Base-by-base conservation (phyloP, 2,888 invertebrate species). In the Pogonocherus hispidulus region DNA sequence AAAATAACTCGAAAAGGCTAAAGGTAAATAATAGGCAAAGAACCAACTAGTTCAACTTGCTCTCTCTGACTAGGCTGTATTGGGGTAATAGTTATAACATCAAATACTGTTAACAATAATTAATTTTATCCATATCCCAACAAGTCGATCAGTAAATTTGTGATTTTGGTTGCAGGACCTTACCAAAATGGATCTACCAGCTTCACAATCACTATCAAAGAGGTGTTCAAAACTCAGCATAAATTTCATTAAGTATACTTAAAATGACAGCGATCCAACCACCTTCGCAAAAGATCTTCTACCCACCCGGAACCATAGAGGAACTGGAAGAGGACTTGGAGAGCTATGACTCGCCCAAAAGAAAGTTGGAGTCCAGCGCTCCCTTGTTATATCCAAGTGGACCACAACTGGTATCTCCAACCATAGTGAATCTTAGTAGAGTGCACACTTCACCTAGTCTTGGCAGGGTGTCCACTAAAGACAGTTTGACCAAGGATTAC, bases 271-370 rank as follows among this genome's bases (percentile, higher is more conserved):
- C 22, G 14, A 66, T 72, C 55, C 37, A 56, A 19, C 19, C 41
- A 6, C 59, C 52, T 1, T 37, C 64, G 19, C 68, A 69, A n/a
- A 73, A 78, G 63, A 66, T 76, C 1, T 76, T 76, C 16, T 75
- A 71, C 49, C 69, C 69, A 51, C 76, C 77, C 8, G 75, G 76
- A 3, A 66, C 69, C n/a, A 70, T 76, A 6, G 79, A 78, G 46
- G 78, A 79, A 52, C 23, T 59, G 32, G 78, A 79, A 35, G 78
- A 79, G 35, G 66, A 73, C 8, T 65, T 63, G 18, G 63, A 51
- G 11, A 57, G 65, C 3, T 55, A 74, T 20, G 67, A 70, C 6
- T 68, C 66, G 14, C 64, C 66, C 1, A 71, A 54, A 41, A 74
- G 56, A 37, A 68, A 59, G 59, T 51, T 52, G 18, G 71, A 71